phyloP scores from a whole-genome alignment of 1,140 invertebrate species.

The Calephelis nemesis region DNA sequence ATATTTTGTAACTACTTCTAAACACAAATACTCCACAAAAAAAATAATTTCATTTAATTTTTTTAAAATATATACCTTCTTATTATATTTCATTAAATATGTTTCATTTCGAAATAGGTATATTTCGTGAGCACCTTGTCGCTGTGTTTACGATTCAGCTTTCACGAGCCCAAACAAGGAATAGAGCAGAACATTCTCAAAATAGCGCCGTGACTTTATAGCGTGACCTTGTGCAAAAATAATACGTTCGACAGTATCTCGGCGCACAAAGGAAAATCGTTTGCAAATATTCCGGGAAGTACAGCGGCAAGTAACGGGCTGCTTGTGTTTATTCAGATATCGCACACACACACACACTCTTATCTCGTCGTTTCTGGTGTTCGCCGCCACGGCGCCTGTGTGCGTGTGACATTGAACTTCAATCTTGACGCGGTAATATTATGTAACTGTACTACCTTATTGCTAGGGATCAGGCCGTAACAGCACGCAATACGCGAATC shows the following conservation, averaged over 20 bases:
- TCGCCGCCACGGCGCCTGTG: slow-evolving; percentile 30
- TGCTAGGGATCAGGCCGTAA: slow-evolving; percentile 22
- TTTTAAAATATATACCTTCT: too few relatives aligned
- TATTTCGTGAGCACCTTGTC: background rate
- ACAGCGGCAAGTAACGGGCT: slow-evolving; percentile 72
- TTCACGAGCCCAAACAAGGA: background rate
- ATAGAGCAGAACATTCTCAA: slow-evolving; percentile 35
- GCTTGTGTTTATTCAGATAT: slow-evolving; percentile 67
- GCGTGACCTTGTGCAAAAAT: slow-evolving; percentile 67
- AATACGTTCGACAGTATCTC: slow-evolving; percentile 50
- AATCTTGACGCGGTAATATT: slow-evolving; percentile 73
- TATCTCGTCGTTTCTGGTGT: background rate
- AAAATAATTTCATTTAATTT: too few relatives aligned
- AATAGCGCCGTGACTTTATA: slow-evolving; percentile 61
- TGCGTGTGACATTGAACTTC: slow-evolving; percentile 77
- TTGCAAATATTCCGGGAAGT: slow-evolving; percentile 74
- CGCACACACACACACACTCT: slow-evolving; percentile 39
- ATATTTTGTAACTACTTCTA: too few relatives aligned
- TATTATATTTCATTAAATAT: too few relatives aligned
- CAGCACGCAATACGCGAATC: slow-evolving; percentile 9
- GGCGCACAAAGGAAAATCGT: slow-evolving; percentile 58
- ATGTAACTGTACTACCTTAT: slow-evolving; percentile 50
- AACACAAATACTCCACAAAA: too few relatives aligned
- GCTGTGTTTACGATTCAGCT: background rate
- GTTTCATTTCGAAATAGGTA: too few relatives aligned